phyloP scores from a whole-genome alignment of 2,797 vertebrate genomes.

The Brotula barbata region DNA sequence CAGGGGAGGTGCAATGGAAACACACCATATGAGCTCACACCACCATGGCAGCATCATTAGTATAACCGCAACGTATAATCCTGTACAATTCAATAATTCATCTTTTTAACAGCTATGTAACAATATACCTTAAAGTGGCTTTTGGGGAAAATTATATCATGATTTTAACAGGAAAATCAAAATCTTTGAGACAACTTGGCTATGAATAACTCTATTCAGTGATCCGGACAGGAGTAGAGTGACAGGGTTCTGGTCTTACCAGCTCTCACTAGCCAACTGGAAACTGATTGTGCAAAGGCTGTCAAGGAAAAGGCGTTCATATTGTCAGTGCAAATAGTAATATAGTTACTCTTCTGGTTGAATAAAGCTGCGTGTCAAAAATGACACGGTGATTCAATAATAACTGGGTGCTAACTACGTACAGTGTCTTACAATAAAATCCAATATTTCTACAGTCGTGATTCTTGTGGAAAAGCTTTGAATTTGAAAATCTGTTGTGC shows the following conservation, averaged over 20 bases:
- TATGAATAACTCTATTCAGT: slow-evolving; percentile 57
- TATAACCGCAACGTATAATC: slow-evolving; percentile 39
- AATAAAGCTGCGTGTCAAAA: neutral
- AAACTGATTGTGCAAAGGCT: slow-evolving; percentile 20
- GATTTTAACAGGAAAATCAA: too few relatives aligned
- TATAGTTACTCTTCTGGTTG: neutral
- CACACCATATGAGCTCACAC: slow-evolving; percentile 37
- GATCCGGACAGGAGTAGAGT: slow-evolving; percentile 24
- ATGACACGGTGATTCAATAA: slow-evolving; percentile 9
- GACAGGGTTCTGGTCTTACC: slow-evolving; percentile 11
- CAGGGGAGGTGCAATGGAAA: slow-evolving; percentile 62
- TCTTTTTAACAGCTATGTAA: slow-evolving; percentile 28
- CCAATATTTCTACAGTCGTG: too few relatives aligned
- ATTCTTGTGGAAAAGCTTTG: too few relatives aligned
- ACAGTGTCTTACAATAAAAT: neutral
- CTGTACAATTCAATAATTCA: slow-evolving; percentile 52
- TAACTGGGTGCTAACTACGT: neutral
- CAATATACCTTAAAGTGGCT: slow-evolving; percentile 30
- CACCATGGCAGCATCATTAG: slow-evolving; percentile 29
- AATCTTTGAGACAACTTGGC: slow-evolving; percentile 29
- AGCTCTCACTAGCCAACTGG: slow-evolving; percentile 5
- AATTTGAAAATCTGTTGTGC: too few relatives aligned
- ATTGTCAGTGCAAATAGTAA: slow-evolving; percentile 5
- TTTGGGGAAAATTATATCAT: neutral
- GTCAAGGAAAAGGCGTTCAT: slow-evolving; percentile 11